Percentiles rank a stretch among this genome's conserved stretches.
Evolutionary conservation across 2,797 vertebrate genomes (phyloP).

Genomic region (Anisognathus igniventris): DNA sequence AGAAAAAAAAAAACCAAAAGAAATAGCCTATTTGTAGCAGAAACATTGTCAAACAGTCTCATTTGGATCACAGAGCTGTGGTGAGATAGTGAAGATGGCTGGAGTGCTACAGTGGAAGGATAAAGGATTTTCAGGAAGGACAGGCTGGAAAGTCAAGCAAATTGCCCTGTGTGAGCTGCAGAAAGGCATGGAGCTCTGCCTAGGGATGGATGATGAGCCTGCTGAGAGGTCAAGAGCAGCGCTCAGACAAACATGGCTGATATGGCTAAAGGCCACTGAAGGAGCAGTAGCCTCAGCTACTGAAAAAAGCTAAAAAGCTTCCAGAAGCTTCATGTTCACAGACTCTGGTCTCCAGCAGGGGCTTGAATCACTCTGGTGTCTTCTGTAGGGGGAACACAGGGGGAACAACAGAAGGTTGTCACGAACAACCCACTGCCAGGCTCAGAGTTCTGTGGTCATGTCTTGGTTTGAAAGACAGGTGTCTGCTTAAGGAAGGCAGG

Average conservation of each 20-base stretch:
- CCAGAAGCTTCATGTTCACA: fast-evolving
- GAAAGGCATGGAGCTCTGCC: background rate
- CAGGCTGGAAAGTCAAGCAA: background rate
- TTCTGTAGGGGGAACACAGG: background rate
- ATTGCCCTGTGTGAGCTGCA: background rate
- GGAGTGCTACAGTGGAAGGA: background rate
- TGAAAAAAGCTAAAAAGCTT: background rate
- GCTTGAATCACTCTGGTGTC: background rate
- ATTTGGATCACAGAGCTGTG: background rate
- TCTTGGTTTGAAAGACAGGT: background rate
- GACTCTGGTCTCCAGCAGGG: background rate
- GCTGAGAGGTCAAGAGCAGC: background rate
- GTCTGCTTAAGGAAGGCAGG: background rate
- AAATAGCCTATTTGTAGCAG: background rate
- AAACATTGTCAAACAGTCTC: background rate
- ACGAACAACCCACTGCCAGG: background rate
- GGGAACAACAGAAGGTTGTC: background rate
- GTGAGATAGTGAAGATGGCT: background rate
- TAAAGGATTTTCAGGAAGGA: background rate
- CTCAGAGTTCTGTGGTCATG: background rate
- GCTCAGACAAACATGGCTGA: background rate
- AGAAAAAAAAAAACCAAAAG: background rate
- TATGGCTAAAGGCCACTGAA: background rate
- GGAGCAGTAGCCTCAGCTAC: background rate
- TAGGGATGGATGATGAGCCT: background rate